Conservation (phyloP, 2,113 vertebrate species). For the Dasypus novemcinctus region DNA sequence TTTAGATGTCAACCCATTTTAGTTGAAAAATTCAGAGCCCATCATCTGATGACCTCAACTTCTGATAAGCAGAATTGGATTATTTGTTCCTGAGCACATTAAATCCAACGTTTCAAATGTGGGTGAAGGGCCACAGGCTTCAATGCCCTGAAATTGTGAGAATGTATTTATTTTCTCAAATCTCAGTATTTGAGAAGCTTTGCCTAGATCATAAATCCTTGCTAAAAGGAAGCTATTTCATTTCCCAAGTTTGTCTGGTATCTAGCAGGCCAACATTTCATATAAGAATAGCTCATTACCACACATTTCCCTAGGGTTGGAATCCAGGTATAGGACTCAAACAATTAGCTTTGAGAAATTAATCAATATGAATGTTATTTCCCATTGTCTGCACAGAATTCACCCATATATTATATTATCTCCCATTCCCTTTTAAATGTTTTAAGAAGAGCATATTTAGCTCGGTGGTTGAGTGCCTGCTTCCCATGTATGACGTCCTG, state of each 20-base stretch:
- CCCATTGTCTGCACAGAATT: not conserved
- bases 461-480: too few species aligned
- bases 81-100: not conserved
- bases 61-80: not conserved
- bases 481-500: too few species aligned
- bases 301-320: not conserved
- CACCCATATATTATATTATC: not conserved
- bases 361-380: too few species aligned
- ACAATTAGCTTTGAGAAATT: not conserved
- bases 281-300: not conserved
- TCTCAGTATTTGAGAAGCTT: not conserved
- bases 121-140: not conserved
- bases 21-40: not conserved
- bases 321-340: not conserved
- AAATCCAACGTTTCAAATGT: not conserved
- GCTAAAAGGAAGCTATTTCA: not conserved
- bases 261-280: not conserved
- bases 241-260: not conserved
- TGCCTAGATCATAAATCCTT: not conserved
- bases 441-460: not conserved
- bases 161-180: not conserved
- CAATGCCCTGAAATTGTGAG: not conserved
- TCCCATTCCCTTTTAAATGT: not conserved
- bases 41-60: not conserved
- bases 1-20: not conserved